A percentile compares a stretch with the other conserved stretches of the same genome.
phyloP scores from a whole-genome alignment of 2,797 vertebrate species.

The Cottoperca gobio region DNA sequence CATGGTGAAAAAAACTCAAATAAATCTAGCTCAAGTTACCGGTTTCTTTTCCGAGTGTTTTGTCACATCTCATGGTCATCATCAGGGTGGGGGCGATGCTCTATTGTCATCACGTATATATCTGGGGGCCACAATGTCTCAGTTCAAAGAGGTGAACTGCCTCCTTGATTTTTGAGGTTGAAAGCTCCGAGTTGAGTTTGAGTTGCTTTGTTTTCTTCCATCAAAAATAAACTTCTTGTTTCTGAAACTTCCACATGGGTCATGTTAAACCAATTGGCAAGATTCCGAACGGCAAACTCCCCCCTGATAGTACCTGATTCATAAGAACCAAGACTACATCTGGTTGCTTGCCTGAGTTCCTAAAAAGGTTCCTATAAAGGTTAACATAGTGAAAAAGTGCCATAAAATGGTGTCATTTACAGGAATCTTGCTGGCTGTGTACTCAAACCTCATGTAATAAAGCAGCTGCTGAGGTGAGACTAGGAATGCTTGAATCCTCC shows the following conservation, averaged over 20 bases:
- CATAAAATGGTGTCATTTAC: neutral
- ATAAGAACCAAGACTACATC: neutral
- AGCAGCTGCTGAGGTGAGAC: conserved; percentile 18
- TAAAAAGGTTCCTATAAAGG: neutral
- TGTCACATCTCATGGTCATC: neutral
- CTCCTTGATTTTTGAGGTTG: neutral
- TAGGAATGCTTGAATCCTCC: conserved; percentile 22
- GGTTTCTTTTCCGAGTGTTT: too few species aligned
- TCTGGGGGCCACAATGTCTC: neutral
- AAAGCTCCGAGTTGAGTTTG: neutral
- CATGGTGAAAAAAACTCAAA: neutral
- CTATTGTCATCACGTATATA: neutral
- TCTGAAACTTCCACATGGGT: neutral
- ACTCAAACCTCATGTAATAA: neutral
- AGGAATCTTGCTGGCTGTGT: too few species aligned
- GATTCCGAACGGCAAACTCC: neutral
- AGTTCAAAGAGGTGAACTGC: neutral
- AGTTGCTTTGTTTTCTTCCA: too few species aligned
- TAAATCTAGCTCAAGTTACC: neutral
- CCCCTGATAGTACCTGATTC: neutral
- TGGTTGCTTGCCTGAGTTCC: neutral
- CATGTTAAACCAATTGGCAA: neutral
- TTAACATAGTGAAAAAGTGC: neutral
- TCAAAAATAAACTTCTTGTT: neutral
- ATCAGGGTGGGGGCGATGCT: too few species aligned